Conservation (phyloP, 2,888 invertebrate species). For the Pimpla rufipes region DNA sequence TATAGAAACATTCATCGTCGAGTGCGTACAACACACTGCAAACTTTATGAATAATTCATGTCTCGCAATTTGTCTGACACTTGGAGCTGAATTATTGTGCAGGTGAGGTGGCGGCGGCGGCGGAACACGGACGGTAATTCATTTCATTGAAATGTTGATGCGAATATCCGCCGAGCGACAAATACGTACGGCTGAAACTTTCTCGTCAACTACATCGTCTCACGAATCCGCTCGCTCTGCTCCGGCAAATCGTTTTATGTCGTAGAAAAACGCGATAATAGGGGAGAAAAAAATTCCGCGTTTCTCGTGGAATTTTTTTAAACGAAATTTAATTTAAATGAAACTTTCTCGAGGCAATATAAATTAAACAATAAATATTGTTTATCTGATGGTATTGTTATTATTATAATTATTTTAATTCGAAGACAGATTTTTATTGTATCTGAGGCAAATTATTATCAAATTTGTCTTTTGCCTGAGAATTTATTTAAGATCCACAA, state of each 20-base stretch:
- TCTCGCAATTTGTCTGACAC: constrained; percentile 29
- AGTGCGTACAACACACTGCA: not conserved
- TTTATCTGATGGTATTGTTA: too few species aligned
- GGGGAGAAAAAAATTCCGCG: constrained; percentile 18
- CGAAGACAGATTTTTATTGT: too few species aligned
- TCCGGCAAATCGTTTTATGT: not conserved
- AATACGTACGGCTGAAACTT: constrained; percentile 29
- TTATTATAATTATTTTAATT: too few species aligned
- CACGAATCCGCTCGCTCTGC: constrained; percentile 3
- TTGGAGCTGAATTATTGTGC: constrained; percentile 45
- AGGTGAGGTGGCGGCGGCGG: constrained; percentile 20
- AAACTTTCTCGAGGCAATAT: too few species aligned
- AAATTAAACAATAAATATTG: too few species aligned
- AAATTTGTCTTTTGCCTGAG: too few species aligned
- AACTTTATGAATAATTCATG: constrained; percentile 54
- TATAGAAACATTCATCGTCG: constrained; percentile 18
- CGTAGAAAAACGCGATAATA: too few species aligned
- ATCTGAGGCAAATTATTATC: too few species aligned
- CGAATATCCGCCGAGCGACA: constrained; percentile 20
- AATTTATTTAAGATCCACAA: too few species aligned
- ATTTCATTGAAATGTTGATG: constrained; percentile 55
- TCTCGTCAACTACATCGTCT: constrained; percentile 6
- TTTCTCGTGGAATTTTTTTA: too few species aligned
- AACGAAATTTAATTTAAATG: too few species aligned
- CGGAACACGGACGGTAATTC: constrained; percentile 34